Evolutionary conservation across 2,113 vertebrate species (phyloP), one percentile per base, ranked within the genome.

Genomic region (Panthera tigris): DNA sequence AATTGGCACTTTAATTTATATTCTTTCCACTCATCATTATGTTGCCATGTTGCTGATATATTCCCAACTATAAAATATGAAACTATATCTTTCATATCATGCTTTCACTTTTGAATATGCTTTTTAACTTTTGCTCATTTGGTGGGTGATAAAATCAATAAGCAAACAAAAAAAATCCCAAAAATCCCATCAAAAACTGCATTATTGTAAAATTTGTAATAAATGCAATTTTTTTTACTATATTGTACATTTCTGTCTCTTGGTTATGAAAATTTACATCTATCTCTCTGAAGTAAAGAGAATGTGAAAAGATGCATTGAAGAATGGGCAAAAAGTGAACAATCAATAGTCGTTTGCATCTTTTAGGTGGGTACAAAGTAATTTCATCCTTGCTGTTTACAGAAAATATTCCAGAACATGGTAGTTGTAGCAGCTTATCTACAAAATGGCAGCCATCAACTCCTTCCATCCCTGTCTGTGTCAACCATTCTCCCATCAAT

Each of bases 121-220:
- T 27, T 97, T 89, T 66, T 33, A 57, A 61, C 11, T 93, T 81
- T 93, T 87, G 27, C 7, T 23, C 21, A n/a, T 68, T 93, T 95
- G 21, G 3, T 78, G 48, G 41, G 12, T 61, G 33, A 76, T 45
- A 78, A 87, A 91, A 6, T 83, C 31, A 93, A 31, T 52, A 90
- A 55, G 12, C 14, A 48, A 85, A 29, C 10, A 65, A 87, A 89
- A 73, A 81, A 23, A 11, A n/a, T 21, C 7, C 13, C 33, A 45
- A 55, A 93, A 50, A 33, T 63, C 3, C 16, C 12, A 52, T 5
- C 23, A 18, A 83, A 78, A 76, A 15, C 65, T n/a, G 8, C 13
- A 52, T 41, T 50, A 80, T 79, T 65, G 71, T 36, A 31, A 76
- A 23, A 57, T 41, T 66, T 82, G 1, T 0, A 23, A 31, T 69